Percentiles rank a stretch among this genome's conserved stretches.
Evolutionary conservation across 2,113 vertebrate species (phyloP).

Genomic region (Isichthys henryi): DNA sequence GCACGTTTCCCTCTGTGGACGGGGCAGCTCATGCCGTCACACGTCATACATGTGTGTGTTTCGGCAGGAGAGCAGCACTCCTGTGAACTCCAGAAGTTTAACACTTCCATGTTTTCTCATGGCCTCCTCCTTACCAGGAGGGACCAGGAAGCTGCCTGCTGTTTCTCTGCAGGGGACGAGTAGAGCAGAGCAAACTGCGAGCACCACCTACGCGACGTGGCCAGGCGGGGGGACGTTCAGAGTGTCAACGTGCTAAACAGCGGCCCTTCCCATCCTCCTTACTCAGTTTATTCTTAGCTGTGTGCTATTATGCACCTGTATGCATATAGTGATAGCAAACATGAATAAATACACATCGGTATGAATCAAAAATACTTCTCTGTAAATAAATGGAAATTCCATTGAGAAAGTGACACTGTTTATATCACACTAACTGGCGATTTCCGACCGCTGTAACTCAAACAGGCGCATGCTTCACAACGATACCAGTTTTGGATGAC

Average conservation of each 20-base stretch:
- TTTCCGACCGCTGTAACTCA: background rate
- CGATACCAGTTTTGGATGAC: background rate
- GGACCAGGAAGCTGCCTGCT: background rate
- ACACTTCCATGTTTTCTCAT: background rate
- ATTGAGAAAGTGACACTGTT: background rate
- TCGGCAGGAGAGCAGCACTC: background rate
- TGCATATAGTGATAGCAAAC: background rate
- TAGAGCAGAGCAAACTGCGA: background rate
- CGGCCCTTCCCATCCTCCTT: background rate
- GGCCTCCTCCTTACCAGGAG: background rate
- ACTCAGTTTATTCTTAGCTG: background rate
- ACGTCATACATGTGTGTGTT: background rate
- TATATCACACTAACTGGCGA: background rate
- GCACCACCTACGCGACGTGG: background rate
- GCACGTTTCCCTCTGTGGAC: background rate
- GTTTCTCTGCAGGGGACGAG: background rate
- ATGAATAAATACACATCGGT: background rate
- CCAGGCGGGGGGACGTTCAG: background rate
- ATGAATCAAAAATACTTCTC: background rate
- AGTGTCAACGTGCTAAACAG: background rate
- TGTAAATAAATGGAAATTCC: background rate
- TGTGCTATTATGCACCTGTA: background rate
- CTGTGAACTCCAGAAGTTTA: background rate
- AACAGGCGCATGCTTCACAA: background rate
- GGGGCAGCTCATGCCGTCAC: background rate